Evolutionary conservation across 2,113 vertebrate genomes (phyloP), one percentile per base, ranked within the genome.

Genomic region (human (Homo sapiens)): DNA sequence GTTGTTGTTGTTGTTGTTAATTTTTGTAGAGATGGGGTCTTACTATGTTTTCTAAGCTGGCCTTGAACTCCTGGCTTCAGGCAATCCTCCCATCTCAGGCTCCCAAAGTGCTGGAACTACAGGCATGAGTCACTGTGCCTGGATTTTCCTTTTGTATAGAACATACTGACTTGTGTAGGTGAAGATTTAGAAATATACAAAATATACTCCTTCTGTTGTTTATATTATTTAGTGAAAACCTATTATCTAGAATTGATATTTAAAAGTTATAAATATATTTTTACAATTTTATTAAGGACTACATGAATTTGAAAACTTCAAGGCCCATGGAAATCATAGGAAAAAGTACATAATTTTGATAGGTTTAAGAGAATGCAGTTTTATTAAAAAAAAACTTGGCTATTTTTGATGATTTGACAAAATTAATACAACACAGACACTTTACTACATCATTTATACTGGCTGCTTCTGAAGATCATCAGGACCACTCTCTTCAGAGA

Each of bases 391-490:
- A 23, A 30, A 64, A 64, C 61, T 40, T 57, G 64, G 5, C 3
- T 72, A 76, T 8, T 83, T 93, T 92, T 87, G 23, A 83, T 40
- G 27, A 95, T n/a, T 91, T 78, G 66, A 59, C 11, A 93, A 89
- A 23, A 83, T 70, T 45, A 91, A 52, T 27, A 12, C 38, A 61
- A 57, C 12, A 73, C 13, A 92, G 57, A 55, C 72, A 50, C 35
- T 68, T 81, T 55, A 43, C 3, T 45, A 8, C 35, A 43, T 81
- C 35, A 82, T 57, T 89, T 86, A 55, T 73, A 45, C 17, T 76
- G 48, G 83, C 6, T 93, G 7, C 38, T 91, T 98, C 50, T 89
- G 70, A 95, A 81, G 40, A 78, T 85, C 45, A 90, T 72, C 52
- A 85, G 22, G 50, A 32, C 25, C 7, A 79, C 14, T 87, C 48